These are phyloP conservation scores for Drosophila ananassae DNA, from an alignment of 1,140 invertebrate species.

Conservation along the genomic window DNA sequence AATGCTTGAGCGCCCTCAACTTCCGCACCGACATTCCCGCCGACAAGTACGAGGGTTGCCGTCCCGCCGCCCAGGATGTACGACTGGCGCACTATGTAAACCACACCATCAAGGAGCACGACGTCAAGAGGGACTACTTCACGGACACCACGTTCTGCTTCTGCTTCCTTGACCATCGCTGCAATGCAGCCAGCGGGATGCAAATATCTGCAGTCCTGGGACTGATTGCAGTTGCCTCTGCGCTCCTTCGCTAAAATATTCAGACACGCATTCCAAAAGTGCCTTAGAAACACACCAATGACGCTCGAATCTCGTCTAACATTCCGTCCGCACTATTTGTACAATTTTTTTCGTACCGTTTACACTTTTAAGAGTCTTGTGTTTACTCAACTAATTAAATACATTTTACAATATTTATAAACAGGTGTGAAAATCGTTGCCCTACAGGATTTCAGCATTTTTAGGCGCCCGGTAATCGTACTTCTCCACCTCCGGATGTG, in stretches of 20 bases:
- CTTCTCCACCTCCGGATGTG: constrained; percentile 88
- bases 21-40: constrained; percentile 94
- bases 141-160: constrained; percentile 95
- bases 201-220: constrained; percentile 9
- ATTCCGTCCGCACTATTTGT: constrained; percentile 62
- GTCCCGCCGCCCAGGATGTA: constrained; percentile 91
- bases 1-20: constrained; percentile 92
- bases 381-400: constrained; percentile 67
- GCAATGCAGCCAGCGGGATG: constrained; percentile 86
- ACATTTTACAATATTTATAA: constrained; percentile 67
- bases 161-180: constrained; percentile 95
- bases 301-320: constrained; percentile 59
- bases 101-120: constrained; percentile 93
- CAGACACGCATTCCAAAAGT: constrained; percentile 32
- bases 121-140: constrained; percentile 93
- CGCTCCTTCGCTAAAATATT: constrained; percentile 14
- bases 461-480: constrained; percentile 89
- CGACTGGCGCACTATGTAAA: constrained; percentile 94
- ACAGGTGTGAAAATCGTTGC: constrained; percentile 40
- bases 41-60: constrained; percentile 95
- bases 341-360: constrained; percentile 42
- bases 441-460: constrained; percentile 23
- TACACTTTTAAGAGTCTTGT: constrained; percentile 48
- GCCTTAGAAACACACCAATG: constrained; percentile 51
- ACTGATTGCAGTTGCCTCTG: constrained; percentile 14